Evolutionary conservation across 2,113 vertebrate species (phyloP), one percentile per base, ranked within the genome.

Genomic region (Eolophus roseicapilla): DNA sequence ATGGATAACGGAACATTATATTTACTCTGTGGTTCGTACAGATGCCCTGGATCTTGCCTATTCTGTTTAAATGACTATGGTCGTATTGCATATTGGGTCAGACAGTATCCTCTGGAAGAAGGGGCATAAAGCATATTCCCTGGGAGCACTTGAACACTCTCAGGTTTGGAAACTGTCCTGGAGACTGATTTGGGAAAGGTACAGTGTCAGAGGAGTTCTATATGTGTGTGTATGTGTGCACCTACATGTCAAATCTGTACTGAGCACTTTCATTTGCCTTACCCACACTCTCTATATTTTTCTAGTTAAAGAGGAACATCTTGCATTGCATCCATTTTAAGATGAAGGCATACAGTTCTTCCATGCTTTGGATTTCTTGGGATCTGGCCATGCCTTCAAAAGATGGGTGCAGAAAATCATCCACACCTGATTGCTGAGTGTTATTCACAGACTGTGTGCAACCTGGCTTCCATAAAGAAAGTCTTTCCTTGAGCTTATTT

Each of bases 161-260:
- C 27, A 37, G 50, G 8, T 86, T 94, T 88, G 37, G 31, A 90
- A 84, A 49, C 6, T 5, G 16, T 53, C 5, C 14, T 82, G 31
- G 35, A 69, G 50, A 28, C 33, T 74, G 83, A 15, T 2, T 59
- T 52, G 47, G 37, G 50, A 67, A 46, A 10, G 29, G 20, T 37
- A 24, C 21, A 62, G 10, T 23, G 47, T 31, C 35, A 44, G 69
- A 60, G 18, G 17, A 0, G 0, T 52, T 80, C 31, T 20, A 13
- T 28, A 2, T 25, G 12, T 9, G 17, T 43, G 31, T 31, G 10
- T 13, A 6, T 33, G 14, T 39, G 69, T 50, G 49, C 21, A 41
- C 13, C 11, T 5, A 12, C 0, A 1, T 47, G n/a, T 71, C 33
- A 20, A 60, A 60, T 84, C 33, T 52, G 13, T 47, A 41, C 47